A percentile compares a stretch with the other conserved stretches of the same genome.
Conservation (phyloP, 2,113 vertebrate species). For the Mionectes macconnelli region DNA sequence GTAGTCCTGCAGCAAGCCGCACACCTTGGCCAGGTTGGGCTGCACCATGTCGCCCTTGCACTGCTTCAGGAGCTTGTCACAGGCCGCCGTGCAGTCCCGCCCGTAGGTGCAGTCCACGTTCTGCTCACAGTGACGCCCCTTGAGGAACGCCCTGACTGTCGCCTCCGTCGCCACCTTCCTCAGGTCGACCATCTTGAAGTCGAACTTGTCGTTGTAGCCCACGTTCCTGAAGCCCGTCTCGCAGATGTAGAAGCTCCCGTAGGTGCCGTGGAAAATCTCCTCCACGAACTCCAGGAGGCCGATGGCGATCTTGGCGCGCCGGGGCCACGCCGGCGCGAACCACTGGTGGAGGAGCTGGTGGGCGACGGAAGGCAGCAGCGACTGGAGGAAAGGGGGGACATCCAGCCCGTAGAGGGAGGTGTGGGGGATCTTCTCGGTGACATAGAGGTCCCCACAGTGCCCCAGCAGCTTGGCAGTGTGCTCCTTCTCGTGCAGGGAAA, state of each 20-base stretch:
- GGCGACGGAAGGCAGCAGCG: conserved; percentile 80
- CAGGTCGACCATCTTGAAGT: conserved; percentile 94
- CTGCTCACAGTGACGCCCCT: conserved; percentile 86
- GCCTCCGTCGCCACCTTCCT: conserved; percentile 86
- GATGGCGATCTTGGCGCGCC: conserved; percentile 88
- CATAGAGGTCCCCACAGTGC: conserved; percentile 90
- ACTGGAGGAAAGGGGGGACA: conserved; percentile 79
- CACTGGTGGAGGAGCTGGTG: conserved; percentile 85
- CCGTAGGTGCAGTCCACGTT: conserved; percentile 92
- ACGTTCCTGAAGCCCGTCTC: conserved; percentile 84
- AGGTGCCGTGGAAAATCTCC: conserved; percentile 93
- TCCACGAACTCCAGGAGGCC: conserved; percentile 96
- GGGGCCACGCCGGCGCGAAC: conserved; percentile 92
- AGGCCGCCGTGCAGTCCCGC: conserved; percentile 87
- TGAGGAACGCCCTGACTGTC: conserved; percentile 82
- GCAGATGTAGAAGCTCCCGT: conserved; percentile 93
- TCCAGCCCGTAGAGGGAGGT: conserved; percentile 82
- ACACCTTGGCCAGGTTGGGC: conserved; percentile 96
- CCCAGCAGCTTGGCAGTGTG: conserved; percentile 89
- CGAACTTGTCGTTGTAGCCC: conserved; percentile 88
- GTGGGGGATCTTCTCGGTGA: conserved; percentile 85
- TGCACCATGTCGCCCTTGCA: conserved; percentile 91
- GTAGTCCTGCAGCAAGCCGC: conserved; percentile 86
- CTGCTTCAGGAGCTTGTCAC: conserved; percentile 89
- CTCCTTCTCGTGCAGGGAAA: conserved; percentile 88